Percentiles rank a stretch among this genome's conserved stretches.
These are phyloP conservation scores for Macroglossus sobrinus DNA, from an alignment of 2,113 vertebrate species.

Conservation along the genomic window DNA sequence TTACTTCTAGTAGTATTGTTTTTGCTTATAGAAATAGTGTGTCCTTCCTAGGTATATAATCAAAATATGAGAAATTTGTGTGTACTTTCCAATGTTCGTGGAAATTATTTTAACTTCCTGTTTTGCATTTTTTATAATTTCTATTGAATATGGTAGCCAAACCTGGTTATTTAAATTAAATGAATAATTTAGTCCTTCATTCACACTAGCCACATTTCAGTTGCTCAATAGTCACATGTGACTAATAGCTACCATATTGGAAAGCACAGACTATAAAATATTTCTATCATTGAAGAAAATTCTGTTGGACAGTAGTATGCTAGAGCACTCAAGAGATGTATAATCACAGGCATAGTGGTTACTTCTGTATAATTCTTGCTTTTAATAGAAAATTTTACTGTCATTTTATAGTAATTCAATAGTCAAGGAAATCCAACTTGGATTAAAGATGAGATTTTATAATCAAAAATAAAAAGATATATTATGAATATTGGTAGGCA, in stretches of 20 bases:
- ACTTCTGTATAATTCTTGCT: neutral
- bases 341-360: neutral
- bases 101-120: neutral
- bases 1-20: neutral
- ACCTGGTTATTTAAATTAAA: neutral
- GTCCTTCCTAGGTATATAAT: neutral
- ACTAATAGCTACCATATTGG: neutral
- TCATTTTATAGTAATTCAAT: constrained; percentile 5
- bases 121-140: neutral
- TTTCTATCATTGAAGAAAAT: neutral
- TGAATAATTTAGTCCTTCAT: neutral
- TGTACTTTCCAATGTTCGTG: neutral
- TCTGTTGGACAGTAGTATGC: neutral
- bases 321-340: neutral
- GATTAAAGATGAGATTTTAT: neutral
- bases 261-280: neutral
- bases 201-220: neutral
- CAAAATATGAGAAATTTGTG: neutral
- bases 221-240: neutral
- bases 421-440: constrained; percentile 15
- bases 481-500: neutral
- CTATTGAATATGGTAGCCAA: neutral
- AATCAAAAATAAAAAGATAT: neutral
- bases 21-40: neutral
- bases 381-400: constrained; percentile 16